These are phyloP conservation scores for Doris montereyensis DNA, from an alignment of 2,888 invertebrate genomes.

Conservation along the genomic window DNA sequence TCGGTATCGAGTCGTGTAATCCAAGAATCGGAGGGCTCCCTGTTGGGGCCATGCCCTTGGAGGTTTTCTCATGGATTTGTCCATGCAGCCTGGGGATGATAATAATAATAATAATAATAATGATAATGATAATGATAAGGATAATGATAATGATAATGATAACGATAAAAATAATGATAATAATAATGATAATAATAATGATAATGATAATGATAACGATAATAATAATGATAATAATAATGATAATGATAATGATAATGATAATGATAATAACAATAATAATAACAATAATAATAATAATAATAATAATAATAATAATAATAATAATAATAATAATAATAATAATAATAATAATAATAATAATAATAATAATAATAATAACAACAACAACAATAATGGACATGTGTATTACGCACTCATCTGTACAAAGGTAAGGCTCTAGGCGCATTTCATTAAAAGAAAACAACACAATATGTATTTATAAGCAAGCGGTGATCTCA, in stretches of 20 bases:
- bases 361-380: background rate
- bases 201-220: background rate
- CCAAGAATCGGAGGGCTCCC: conserved; percentile 54
- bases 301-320: background rate
- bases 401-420: no score
- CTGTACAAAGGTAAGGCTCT: no score
- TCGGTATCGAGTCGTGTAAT: conserved; percentile 57
- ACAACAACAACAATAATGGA: background rate
- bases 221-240: background rate
- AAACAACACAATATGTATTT: no score
- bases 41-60: conserved; percentile 56
- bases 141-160: background rate
- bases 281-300: background rate
- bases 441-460: no score
- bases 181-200: background rate
- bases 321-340: background rate
- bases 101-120: background rate
- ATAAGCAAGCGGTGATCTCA: no score
- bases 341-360: background rate
- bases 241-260: background rate
- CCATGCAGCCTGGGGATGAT: conserved; percentile 49
- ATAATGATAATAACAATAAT: background rate
- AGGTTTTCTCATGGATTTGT: conserved; percentile 45
- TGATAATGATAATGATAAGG: background rate
- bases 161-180: background rate